Evolutionary conservation across 2,888 invertebrate genomes (phyloP), one percentile per base, ranked within the genome.

Genomic region (Anagyrus pseudococci): DNA sequence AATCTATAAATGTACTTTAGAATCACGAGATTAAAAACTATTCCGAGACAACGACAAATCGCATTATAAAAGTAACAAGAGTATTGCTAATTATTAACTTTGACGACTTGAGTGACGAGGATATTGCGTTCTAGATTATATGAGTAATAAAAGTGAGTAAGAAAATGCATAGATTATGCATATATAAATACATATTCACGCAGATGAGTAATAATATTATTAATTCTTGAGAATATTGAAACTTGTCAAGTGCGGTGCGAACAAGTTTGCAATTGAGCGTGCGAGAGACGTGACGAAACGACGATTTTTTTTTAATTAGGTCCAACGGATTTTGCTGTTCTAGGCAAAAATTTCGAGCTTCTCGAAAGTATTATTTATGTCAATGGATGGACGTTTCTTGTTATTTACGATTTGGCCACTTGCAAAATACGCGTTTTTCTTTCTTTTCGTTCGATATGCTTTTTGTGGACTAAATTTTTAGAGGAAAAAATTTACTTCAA

Each of bases 11-110:
- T 22, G 47, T 26, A 47, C 60, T 56, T 50, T 55, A 67, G 62
- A 64, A 74, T 64, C 72, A 70, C 49, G 69, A 74, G 69, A 75
- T 74, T n/a, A n/a, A n/a, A n/a, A 76, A 78, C 75, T 79, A 80
- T 79, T 80, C 78, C 76, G 75, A 79, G 77, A 80, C 80, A 80
- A 80, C 80, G 80, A 80, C 78, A 80, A 78, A 80, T 74, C 76
- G 79, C 79, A 78, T 80, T 78, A 79, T 75, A 75, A 79, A 57
- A 76, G 74, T 79, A 78, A 78, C 77, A 75, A 75, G 71, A 67
- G 66, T 13, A 68, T 67, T 68, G 22, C 46, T 53, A 26, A n/a
- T 23, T 43, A 44, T 26, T 26, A 52, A 60, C 33, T 48, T 68
- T 53, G 63, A 68, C 37, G 17, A 67, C 37, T 56, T 50, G 69